These are phyloP conservation scores for Papilio aristodemus DNA, from an alignment of 1,140 invertebrate genomes.

Conservation along the genomic window DNA sequence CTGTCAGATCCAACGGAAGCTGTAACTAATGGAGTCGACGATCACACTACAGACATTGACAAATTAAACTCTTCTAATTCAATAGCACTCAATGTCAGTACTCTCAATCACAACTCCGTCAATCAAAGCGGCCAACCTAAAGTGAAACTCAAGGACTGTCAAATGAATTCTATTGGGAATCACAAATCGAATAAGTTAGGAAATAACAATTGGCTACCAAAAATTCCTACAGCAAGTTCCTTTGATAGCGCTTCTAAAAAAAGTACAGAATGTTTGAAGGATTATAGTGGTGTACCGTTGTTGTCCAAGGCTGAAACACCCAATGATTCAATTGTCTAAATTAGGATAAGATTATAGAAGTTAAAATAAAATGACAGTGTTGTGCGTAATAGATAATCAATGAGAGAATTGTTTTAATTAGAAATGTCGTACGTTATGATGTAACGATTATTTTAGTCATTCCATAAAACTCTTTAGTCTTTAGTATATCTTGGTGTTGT, in stretches of 20 bases:
- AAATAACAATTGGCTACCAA: constrained; percentile 78
- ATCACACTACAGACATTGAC: constrained; percentile 58
- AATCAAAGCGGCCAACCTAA: constrained; percentile 60
- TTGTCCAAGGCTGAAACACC: constrained; percentile 67
- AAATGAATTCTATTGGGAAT: constrained; percentile 60
- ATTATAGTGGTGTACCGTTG: constrained; percentile 74
- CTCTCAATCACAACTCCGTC: constrained; percentile 65
- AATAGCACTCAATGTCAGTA: constrained; percentile 67
- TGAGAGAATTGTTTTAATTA: constrained; percentile 26
- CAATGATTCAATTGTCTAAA: constrained; percentile 74
- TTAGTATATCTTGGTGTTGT: constrained; percentile 28
- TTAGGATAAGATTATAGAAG: background rate
- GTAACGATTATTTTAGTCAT: constrained; percentile 21
- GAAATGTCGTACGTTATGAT: background rate
- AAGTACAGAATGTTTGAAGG: constrained; percentile 63
- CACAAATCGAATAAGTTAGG: constrained; percentile 71
- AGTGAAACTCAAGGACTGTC: constrained; percentile 70
- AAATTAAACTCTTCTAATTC: constrained; percentile 66
- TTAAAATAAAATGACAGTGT: constrained; percentile 29
- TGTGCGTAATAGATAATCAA: constrained; percentile 23
- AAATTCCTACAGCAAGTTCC: constrained; percentile 70
- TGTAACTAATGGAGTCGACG: constrained; percentile 63
- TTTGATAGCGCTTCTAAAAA: constrained; percentile 70
- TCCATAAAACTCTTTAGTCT: constrained; percentile 25
- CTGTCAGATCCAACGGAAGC: constrained; percentile 67